These are phyloP conservation scores for Eutrigla gurnardus DNA, from an alignment of 2,797 vertebrate species.

Conservation along the genomic window DNA sequence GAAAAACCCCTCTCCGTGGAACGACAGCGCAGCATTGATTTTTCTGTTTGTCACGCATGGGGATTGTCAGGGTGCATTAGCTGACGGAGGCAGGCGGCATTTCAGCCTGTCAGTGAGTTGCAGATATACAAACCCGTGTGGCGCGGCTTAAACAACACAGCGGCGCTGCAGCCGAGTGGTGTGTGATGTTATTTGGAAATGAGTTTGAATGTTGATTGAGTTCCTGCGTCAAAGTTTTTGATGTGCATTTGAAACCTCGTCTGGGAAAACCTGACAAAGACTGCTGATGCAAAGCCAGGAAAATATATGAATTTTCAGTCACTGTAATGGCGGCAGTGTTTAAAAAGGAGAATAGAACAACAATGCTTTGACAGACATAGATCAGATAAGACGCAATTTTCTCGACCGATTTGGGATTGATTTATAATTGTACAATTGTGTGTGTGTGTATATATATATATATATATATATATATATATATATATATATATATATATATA, in stretches of 20 bases:
- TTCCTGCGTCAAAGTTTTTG: not conserved
- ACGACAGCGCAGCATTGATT: constrained; percentile 60
- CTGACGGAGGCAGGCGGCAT: constrained; percentile 39
- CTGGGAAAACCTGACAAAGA: constrained; percentile 5
- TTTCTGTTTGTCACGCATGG: constrained; percentile 35
- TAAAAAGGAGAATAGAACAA: not conserved
- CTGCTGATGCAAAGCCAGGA: not conserved
- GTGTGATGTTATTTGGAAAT: too few species aligned
- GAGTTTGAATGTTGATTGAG: too few species aligned
- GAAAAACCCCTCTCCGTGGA: constrained; percentile 18
- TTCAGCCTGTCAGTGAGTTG: constrained; percentile 51
- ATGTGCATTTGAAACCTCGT: not conserved
- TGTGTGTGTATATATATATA: too few species aligned
- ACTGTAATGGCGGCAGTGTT: not conserved
- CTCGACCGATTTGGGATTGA: too few species aligned
- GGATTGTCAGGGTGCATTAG: constrained; percentile 62
- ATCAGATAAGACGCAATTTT: too few species aligned
- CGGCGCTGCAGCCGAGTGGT: too few species aligned
- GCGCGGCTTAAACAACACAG: too few species aligned
- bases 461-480: too few species aligned
- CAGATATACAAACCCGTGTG: constrained; percentile 57
- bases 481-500: too few species aligned
- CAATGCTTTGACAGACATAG: not conserved
- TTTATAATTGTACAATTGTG: too few species aligned
- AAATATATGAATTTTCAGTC: not conserved